Conservation (phyloP, 2,113 vertebrate species). For the Chroicocephalus ridibundus region DNA sequence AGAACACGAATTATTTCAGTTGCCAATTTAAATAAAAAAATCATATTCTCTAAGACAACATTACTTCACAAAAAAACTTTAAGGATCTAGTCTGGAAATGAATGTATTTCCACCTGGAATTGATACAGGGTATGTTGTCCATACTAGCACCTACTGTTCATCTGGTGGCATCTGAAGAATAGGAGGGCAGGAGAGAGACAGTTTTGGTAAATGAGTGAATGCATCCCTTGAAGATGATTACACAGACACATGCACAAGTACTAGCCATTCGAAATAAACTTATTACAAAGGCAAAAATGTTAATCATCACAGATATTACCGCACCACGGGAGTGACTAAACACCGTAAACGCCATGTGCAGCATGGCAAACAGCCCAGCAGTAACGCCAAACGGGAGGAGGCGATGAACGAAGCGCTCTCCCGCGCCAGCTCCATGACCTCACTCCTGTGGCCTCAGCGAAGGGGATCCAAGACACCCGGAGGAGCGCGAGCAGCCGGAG, state of each 20-base stretch:
- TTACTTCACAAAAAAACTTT: background rate
- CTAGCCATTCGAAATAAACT: background rate
- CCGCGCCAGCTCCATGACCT: background rate
- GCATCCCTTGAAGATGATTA: background rate
- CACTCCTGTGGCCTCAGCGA: background rate
- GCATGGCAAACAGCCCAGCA: background rate
- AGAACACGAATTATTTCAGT: background rate
- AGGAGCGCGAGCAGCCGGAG: fast-evolving
- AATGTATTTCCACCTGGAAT: background rate
- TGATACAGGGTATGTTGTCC: background rate
- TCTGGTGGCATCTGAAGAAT: background rate
- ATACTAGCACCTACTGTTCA: background rate
- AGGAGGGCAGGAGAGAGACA: background rate
- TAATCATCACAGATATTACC: background rate
- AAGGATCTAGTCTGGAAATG: background rate
- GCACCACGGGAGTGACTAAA: background rate
- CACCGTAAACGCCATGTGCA: background rate
- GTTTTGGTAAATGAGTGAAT: background rate
- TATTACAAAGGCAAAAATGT: conserved; percentile 4
- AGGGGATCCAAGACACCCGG: background rate
- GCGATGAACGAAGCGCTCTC: background rate
- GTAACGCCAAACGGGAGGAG: background rate
- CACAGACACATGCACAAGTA: background rate
- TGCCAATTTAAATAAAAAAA: background rate
- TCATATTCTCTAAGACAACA: background rate